These are phyloP conservation scores for Pedetes capensis DNA, from an alignment of 2,113 vertebrate species.

Conservation along the genomic window DNA sequence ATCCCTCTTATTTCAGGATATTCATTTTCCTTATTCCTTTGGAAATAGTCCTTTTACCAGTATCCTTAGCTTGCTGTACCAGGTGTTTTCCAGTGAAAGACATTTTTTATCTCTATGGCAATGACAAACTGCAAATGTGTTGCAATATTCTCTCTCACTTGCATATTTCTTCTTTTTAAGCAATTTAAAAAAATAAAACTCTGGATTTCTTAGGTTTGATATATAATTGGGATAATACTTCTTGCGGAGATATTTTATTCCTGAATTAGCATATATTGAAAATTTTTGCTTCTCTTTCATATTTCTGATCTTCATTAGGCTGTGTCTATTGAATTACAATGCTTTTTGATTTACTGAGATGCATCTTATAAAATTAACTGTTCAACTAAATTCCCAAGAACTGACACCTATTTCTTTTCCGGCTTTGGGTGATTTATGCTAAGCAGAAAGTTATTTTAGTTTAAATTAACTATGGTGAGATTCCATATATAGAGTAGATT, in stretches of 20 bases:
- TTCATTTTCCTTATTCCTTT: background rate
- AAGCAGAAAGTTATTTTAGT: background rate
- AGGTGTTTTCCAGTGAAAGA: background rate
- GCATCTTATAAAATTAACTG: slow-evolving; percentile 30
- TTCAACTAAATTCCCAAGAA: background rate
- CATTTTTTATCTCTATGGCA: background rate
- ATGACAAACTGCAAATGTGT: background rate
- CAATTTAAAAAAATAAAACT: background rate
- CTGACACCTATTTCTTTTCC: background rate
- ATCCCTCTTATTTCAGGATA: background rate
- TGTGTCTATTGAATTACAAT: slow-evolving; percentile 1
- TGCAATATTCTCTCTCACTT: background rate
- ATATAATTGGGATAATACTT: slow-evolving; percentile 38
- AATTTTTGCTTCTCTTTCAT: slow-evolving; percentile 27
- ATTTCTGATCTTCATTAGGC: slow-evolving; percentile 51
- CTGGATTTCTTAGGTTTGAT: slow-evolving; percentile 8
- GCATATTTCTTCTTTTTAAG: background rate
- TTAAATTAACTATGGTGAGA: background rate
- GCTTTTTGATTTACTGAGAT: slow-evolving; percentile 27
- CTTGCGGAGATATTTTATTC: slow-evolving; percentile 28
- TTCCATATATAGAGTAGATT: background rate
- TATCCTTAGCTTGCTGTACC: background rate
- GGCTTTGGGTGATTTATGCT: background rate
- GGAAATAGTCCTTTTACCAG: background rate
- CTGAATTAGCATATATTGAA: slow-evolving; percentile 47